Percentiles rank a stretch among this genome's conserved stretches.
Evolutionary conservation across 2,797 vertebrate species (phyloP).

Genomic region (Danio tinwini): DNA sequence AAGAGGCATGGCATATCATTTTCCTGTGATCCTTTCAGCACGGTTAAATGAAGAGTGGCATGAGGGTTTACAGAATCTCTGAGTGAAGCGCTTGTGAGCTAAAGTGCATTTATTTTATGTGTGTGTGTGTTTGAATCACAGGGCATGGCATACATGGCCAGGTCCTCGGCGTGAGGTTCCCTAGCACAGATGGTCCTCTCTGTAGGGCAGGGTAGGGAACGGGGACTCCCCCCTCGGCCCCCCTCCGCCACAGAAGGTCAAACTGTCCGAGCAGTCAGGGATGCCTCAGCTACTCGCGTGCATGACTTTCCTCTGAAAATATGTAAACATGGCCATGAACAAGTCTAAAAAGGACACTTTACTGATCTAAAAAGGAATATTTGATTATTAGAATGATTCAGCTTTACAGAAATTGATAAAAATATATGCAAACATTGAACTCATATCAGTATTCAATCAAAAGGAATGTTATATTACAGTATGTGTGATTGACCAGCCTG

Average conservation of each 20-base stretch:
- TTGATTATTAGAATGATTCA: neutral
- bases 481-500: too few species aligned
- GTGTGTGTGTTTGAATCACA: constrained; percentile 63
- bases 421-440: too few species aligned
- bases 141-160: constrained; percentile 71
- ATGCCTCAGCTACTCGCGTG: constrained; percentile 52
- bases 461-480: too few species aligned
- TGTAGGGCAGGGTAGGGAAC: constrained; percentile 74
- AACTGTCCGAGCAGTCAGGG: constrained; percentile 72
- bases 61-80: constrained; percentile 21
- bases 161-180: constrained; percentile 82
- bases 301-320: constrained; percentile 33
- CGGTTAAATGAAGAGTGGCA: constrained; percentile 13
- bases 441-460: too few species aligned
- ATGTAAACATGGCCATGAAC: constrained; percentile 34
- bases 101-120: constrained; percentile 49
- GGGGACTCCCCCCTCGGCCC: constrained; percentile 77
- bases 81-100: neutral
- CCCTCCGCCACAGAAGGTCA: constrained; percentile 79
- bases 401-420: neutral
- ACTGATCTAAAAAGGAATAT: neutral
- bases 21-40: constrained; percentile 23
- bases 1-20: neutral
- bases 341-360: constrained; percentile 1
- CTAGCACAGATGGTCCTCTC: constrained; percentile 82